These are phyloP conservation scores for Sarotherodon lohbergeri DNA, from an alignment of 2,113 vertebrate genomes.

Conservation along the genomic window DNA sequence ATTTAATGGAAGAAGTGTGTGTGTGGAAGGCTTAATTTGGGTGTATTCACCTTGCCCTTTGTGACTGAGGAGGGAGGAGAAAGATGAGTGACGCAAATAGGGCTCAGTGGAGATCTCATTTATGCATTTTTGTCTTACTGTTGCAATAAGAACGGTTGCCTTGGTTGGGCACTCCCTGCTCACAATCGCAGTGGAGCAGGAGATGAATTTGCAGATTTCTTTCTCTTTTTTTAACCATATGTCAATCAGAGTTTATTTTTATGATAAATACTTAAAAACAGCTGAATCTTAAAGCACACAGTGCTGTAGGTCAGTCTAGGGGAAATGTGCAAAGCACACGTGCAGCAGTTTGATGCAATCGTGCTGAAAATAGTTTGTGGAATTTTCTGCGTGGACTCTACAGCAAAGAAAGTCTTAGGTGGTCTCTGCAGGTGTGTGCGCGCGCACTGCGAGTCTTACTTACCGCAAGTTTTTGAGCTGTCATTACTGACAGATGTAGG, in stretches of 20 bases:
- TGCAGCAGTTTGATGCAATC: not conserved
- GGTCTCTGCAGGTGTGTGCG: not conserved
- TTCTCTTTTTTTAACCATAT: not conserved
- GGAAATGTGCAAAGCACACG: not conserved
- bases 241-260: not conserved
- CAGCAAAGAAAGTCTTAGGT: not conserved
- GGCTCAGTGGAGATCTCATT: not conserved
- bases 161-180: not conserved
- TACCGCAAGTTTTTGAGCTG: not conserved
- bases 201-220: not conserved
- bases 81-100: constrained; percentile 15
- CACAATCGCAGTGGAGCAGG: not conserved
- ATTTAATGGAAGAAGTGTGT: not conserved
- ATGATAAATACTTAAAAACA: not conserved
- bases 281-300: not conserved
- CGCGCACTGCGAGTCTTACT: not conserved
- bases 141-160: not conserved
- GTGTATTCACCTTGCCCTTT: not conserved
- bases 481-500: not conserved
- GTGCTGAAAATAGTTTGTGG: not conserved
- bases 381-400: not conserved
- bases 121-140: not conserved
- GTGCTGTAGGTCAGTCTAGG: not conserved
- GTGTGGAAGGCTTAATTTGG: not conserved
- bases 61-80: not conserved